A percentile compares a stretch with the other conserved stretches of the same genome.
These are phyloP conservation scores for Colinus virginianus DNA, from an alignment of 2,113 vertebrate genomes.

Conservation along the genomic window DNA sequence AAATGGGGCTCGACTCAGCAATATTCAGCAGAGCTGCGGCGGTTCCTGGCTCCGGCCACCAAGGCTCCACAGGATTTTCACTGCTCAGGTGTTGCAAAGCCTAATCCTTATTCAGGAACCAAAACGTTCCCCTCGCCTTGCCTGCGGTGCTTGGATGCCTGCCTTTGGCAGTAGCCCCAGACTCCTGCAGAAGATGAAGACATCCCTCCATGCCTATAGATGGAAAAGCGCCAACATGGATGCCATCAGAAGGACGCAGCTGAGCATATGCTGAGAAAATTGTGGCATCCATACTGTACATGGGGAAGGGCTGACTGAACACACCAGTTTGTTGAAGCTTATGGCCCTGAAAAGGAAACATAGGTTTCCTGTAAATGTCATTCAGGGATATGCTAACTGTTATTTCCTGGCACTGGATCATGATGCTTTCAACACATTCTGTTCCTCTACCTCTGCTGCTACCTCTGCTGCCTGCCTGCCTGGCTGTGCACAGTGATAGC, in stretches of 20 bases:
- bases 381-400: constrained; percentile 68
- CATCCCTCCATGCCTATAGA: constrained; percentile 74
- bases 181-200: constrained; percentile 79
- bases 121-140: constrained; percentile 75
- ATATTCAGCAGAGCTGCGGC: constrained; percentile 37
- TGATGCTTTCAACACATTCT: constrained; percentile 65
- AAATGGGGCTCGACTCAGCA: constrained; percentile 52
- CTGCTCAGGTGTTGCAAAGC: constrained; percentile 79
- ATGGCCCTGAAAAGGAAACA: constrained; percentile 74
- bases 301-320: constrained; percentile 63
- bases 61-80: constrained; percentile 70
- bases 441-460: constrained; percentile 64
- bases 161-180: constrained; percentile 81
- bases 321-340: constrained; percentile 63
- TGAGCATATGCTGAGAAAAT: constrained; percentile 79
- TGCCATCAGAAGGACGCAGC: constrained; percentile 74
- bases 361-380: constrained; percentile 72
- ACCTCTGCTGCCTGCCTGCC: constrained; percentile 66
- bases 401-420: constrained; percentile 74
- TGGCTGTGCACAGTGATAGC: constrained; percentile 56
- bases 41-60: constrained; percentile 61
- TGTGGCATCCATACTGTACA: constrained; percentile 71
- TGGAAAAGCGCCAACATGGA: constrained; percentile 76
- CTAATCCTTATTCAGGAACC: constrained; percentile 73
- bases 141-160: constrained; percentile 76